A percentile compares a stretch with the other conserved stretches of the same genome.
phyloP scores from a whole-genome alignment of 2,113 vertebrate species.

The Zosterops lateralis region DNA sequence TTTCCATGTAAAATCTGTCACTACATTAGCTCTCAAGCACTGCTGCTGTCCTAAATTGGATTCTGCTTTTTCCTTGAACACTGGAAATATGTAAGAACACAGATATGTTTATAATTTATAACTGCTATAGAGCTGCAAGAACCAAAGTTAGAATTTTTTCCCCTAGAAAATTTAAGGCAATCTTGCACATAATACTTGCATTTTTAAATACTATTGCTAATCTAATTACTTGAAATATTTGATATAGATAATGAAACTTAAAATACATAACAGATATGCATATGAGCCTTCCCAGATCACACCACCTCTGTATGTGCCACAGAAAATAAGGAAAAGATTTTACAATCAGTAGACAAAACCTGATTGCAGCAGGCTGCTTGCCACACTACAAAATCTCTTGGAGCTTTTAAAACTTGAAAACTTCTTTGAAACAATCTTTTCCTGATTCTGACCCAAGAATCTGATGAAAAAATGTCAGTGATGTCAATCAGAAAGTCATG shows the following conservation, averaged over 20 bases:
- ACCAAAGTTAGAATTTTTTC: background rate
- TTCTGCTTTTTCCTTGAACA: background rate
- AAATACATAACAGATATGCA: background rate
- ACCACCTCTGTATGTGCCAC: background rate
- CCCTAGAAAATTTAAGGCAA: background rate
- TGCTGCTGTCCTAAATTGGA: background rate
- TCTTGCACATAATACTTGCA: background rate
- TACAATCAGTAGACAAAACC: background rate
- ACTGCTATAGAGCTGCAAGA: background rate
- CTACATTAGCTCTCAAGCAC: background rate
- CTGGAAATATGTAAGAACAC: background rate
- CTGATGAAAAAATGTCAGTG: background rate
- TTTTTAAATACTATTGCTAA: background rate
- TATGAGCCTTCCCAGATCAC: background rate
- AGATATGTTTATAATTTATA: background rate
- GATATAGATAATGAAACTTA: background rate
- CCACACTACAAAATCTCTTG: background rate
- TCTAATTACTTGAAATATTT: background rate
- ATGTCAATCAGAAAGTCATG: background rate
- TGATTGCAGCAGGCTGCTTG: background rate
- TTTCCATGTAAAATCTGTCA: background rate
- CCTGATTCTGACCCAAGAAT: background rate
- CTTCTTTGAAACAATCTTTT: background rate
- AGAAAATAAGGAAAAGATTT: background rate
- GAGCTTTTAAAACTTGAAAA: background rate